Conservation (phyloP, 2,888 invertebrate species). For the Blastobasis adustella region DNA sequence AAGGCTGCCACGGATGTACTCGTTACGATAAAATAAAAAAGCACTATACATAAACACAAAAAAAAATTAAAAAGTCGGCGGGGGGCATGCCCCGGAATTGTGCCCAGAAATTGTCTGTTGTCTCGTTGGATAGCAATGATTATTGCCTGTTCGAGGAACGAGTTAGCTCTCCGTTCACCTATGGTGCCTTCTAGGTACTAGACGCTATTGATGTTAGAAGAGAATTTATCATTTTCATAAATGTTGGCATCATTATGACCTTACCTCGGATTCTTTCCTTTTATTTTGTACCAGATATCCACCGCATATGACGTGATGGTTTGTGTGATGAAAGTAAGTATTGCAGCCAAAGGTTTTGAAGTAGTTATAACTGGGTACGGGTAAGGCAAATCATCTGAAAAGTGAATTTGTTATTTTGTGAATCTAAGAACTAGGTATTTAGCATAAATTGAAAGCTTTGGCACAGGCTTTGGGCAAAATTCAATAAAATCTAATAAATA, state of each 20-base stretch:
- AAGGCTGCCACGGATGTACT: too few relatives aligned
- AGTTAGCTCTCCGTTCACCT: too few relatives aligned
- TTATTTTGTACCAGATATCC: constrained; percentile 21
- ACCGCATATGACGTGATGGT: constrained; percentile 20
- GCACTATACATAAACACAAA: too few relatives aligned
- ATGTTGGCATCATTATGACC: not conserved
- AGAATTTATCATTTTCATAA: not conserved
- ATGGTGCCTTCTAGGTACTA: not conserved
- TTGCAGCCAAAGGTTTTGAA: constrained; percentile 1
- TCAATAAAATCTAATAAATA: too few relatives aligned
- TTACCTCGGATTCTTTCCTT: constrained; percentile 24
- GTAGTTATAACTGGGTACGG: constrained; percentile 7
- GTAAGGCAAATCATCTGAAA: constrained; percentile 22
- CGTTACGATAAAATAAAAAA: too few relatives aligned
- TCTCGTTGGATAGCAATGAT: too few relatives aligned
- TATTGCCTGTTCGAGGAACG: too few relatives aligned
- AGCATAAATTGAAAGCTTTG: too few relatives aligned
- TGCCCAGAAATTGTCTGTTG: too few relatives aligned
- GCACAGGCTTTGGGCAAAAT: too few relatives aligned
- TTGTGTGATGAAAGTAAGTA: constrained; percentile 14
- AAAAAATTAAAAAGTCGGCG: too few relatives aligned
- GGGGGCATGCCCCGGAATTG: too few relatives aligned
- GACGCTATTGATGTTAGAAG: not conserved
- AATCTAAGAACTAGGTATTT: not conserved
- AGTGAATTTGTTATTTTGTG: not conserved